Percentiles rank a stretch among this genome's conserved stretches.
These are phyloP conservation scores for Tenrec ecaudatus DNA, from an alignment of 2,113 vertebrate species.

Conservation along the genomic window DNA sequence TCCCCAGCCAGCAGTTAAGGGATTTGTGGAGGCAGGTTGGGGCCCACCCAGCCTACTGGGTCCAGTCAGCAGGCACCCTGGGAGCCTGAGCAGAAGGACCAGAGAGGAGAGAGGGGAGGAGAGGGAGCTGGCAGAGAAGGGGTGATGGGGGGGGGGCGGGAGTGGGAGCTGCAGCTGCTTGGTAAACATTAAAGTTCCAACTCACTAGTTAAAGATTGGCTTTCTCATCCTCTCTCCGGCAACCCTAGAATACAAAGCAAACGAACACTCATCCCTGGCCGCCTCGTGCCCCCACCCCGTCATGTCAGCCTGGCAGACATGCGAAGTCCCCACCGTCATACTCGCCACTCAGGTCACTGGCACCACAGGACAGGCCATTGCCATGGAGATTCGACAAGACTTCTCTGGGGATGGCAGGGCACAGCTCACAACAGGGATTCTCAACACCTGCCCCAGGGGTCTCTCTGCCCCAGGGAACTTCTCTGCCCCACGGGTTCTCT, in stretches of 20 bases:
- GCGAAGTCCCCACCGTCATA: not conserved
- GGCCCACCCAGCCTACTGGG: not conserved
- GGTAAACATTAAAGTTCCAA: constrained; percentile 89
- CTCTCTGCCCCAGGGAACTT: too few relatives aligned
- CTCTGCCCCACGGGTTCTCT: too few relatives aligned
- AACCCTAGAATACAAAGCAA: constrained; percentile 84
- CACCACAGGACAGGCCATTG: constrained; percentile 26
- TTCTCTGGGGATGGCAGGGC: constrained; percentile 27
- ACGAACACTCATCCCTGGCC: constrained; percentile 50
- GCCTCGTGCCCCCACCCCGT: not conserved
- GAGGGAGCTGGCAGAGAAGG: not conserved
- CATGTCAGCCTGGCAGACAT: not conserved
- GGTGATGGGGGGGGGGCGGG: constrained; percentile 60
- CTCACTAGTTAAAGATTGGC: constrained; percentile 87
- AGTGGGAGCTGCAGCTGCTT: constrained; percentile 88
- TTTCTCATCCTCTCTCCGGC: constrained; percentile 80
- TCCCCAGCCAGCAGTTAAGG: constrained; percentile 52
- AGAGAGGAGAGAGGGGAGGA: not conserved
- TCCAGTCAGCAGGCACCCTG: constrained; percentile 56
- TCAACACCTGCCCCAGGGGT: too few relatives aligned
- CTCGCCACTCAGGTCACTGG: not conserved
- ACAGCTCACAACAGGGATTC: too few relatives aligned
- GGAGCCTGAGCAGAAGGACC: not conserved
- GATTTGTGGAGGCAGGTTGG: not conserved
- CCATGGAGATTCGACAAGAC: constrained; percentile 54